phyloP scores from a whole-genome alignment of 2,113 vertebrate species.

The Oreotragus oreotragus region DNA sequence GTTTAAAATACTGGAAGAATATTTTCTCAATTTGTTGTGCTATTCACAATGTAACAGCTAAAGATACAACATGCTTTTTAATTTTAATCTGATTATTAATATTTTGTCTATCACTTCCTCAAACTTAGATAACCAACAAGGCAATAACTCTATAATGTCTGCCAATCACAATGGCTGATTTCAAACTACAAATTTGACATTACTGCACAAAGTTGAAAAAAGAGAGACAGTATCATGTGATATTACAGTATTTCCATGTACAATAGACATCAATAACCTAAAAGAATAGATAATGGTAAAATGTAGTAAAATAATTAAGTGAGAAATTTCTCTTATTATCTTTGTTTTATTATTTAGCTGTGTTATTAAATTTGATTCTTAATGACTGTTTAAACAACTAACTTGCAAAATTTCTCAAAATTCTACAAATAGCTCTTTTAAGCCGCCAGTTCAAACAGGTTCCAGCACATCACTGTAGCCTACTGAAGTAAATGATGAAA shows the following conservation, averaged over 20 bases:
- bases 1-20: neutral
- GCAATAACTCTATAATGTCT: neutral
- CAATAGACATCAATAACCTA: neutral
- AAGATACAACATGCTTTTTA: neutral
- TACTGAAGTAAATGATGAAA: neutral
- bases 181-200: neutral
- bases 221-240: accelerated
- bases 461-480: neutral
- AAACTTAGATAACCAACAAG: neutral
- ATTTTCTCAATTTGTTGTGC: neutral
- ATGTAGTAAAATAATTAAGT: neutral
- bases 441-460: neutral
- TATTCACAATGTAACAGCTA: neutral
- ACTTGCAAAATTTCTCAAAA: neutral
- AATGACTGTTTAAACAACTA: neutral
- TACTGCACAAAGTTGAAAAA: neutral
- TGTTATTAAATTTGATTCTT: neutral
- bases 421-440: neutral
- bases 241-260: neutral
- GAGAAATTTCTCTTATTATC: neutral
- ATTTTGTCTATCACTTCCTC: neutral
- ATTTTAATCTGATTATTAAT: neutral
- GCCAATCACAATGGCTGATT: neutral
- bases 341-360: neutral
- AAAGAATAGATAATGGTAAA: neutral